Conservation (phyloP, 2,113 vertebrate genomes). For the Malurus melanocephalus region DNA sequence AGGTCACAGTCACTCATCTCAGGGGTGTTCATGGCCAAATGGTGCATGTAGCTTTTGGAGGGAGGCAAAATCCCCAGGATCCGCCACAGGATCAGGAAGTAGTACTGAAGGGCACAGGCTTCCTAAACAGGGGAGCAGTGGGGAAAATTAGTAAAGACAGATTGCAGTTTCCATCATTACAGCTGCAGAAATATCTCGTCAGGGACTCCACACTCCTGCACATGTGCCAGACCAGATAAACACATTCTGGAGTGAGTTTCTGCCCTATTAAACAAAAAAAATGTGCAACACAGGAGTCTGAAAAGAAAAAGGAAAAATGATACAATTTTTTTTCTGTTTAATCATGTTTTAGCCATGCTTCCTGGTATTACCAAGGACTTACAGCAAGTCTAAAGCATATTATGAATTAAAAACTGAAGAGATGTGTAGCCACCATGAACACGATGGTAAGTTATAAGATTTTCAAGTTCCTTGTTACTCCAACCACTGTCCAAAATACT, state of each 20-base stretch:
- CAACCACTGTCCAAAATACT: not conserved
- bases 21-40: constrained; percentile 81
- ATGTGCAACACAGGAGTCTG: not conserved
- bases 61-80: constrained; percentile 92
- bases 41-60: constrained; percentile 89
- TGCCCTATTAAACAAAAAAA: not conserved
- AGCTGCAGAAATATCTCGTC: not conserved
- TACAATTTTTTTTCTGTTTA: not conserved
- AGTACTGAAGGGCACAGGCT: constrained; percentile 96
- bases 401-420: not conserved
- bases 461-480: not conserved
- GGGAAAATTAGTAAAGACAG: not conserved
- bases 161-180: not conserved
- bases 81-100: constrained; percentile 93
- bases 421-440: not conserved
- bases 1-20: constrained; percentile 93
- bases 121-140: constrained; percentile 73
- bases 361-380: not conserved
- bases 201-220: not conserved
- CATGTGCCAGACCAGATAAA: not conserved
- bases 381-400: not conserved
- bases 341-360: not conserved
- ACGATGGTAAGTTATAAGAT: fast-evolving
- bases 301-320: not conserved
- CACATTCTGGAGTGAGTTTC: not conserved